Base-by-base conservation (phyloP, 2,888 invertebrate genomes). In the Pimpla rufipes region DNA sequence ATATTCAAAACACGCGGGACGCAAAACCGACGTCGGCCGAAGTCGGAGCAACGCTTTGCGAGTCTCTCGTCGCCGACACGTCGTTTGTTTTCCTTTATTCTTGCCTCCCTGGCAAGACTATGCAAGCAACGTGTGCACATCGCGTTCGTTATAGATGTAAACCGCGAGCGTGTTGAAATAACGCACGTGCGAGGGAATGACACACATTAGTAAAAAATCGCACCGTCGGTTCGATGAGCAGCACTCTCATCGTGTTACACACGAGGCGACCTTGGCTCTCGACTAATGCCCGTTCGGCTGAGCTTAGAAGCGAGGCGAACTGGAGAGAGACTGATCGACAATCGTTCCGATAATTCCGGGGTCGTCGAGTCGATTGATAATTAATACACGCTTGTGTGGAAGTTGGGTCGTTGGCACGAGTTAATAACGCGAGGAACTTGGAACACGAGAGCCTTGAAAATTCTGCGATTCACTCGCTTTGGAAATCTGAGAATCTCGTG, bases 1-100 rank as follows among this genome's bases (percentile, higher is more conserved):
- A 73, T 77, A 83, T 83, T 80, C 79, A 83, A 83, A 83, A 77
- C 83, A 83, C 47, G 59, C 74, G 21, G 45, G 66, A 47, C 45
- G 40, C 64, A 70, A 62, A 35, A 59, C 37, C 67, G 75, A 50
- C 67, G n/a, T 67, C 45, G 76, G 76, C 76, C 10, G 1, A 76
- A 59, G 23, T 52, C 52, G 64, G 40, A 40, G 62, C 68, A 37
- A 59, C 64, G 55, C 50, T 62, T 50, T 35, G 45, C 42, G 35
- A 21, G 29, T 35, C 45, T 59, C 45, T 18, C 35, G 29, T 29
- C 29, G 29, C 5, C 29, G 29, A 8, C 13, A 47, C 62, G 62
- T 62, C 37, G 29, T 18, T 37, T 40, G 18, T 62, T 62, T 62
- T 40, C 6, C n/a, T 6, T 62, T 62, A 37, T n/a, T 37, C 35